Conservation (phyloP, 2,888 invertebrate genomes). For the Macrophya annulata region DNA sequence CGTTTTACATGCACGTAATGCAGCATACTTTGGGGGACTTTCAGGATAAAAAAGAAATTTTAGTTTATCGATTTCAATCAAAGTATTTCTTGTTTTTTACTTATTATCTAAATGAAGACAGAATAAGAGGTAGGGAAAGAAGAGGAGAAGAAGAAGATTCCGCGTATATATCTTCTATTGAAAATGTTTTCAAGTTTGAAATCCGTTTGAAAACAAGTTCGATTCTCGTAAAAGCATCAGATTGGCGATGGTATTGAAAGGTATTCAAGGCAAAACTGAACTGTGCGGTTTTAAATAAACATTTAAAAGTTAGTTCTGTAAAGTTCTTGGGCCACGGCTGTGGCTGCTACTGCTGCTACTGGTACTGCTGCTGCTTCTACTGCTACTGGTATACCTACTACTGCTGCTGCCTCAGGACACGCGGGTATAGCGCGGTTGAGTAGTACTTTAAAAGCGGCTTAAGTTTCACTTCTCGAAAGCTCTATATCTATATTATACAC, state of each 20-base stretch:
- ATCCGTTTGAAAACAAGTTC: constrained; percentile 41
- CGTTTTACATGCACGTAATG: no score
- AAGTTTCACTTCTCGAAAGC: constrained; percentile 50
- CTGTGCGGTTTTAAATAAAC: constrained; percentile 64
- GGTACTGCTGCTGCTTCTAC: constrained; percentile 20
- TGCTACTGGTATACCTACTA: neutral
- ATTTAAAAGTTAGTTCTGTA: constrained; percentile 64
- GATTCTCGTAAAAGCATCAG: constrained; percentile 10
- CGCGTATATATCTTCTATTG: neutral
- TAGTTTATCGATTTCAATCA: neutral
- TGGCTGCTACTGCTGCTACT: neutral
- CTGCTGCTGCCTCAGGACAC: constrained; percentile 30
- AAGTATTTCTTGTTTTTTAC: neutral
- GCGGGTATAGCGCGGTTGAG: constrained; percentile 50
- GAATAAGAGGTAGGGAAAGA: neutral
- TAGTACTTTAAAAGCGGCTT: constrained; percentile 54
- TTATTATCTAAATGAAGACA: neutral
- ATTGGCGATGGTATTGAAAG: constrained; percentile 65
- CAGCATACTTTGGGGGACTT: no score
- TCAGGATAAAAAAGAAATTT: no score
- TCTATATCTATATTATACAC: constrained; percentile 22
- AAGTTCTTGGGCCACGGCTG: neutral
- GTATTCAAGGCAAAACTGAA: constrained; percentile 65
- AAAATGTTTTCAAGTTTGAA: neutral
- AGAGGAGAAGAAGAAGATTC: neutral